Conservation (phyloP, 2,797 vertebrate species). For the Thunnus albacares region DNA sequence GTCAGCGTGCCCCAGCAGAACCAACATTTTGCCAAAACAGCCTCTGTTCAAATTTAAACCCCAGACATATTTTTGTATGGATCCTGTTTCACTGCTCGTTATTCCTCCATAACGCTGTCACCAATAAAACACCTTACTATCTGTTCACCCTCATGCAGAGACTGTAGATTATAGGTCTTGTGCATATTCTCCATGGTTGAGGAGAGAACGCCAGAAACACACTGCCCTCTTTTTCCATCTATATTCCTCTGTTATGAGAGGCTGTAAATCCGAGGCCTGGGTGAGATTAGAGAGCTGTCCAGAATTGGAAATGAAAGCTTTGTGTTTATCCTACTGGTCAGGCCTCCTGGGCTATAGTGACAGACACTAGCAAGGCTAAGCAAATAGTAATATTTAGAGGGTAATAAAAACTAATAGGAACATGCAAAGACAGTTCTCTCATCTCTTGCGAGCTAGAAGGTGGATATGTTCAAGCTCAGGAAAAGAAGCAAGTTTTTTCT, state of each 20-base stretch:
- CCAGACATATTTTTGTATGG: slow-evolving; percentile 28
- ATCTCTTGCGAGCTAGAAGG: slow-evolving; percentile 6
- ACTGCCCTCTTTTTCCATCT: slow-evolving; percentile 43
- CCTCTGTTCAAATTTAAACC: slow-evolving; percentile 31
- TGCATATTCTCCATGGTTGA: slow-evolving; percentile 56
- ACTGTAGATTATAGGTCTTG: slow-evolving; percentile 53
- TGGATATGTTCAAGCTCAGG: not conserved
- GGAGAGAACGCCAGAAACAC: slow-evolving; percentile 24
- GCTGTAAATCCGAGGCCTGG: slow-evolving; percentile 63
- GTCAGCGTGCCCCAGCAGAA: not conserved
- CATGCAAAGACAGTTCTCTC: slow-evolving; percentile 31
- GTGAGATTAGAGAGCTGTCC: slow-evolving; percentile 74
- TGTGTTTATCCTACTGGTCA: slow-evolving; percentile 62
- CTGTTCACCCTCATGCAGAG: slow-evolving; percentile 35
- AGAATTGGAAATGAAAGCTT: slow-evolving; percentile 68
- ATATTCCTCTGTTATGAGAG: slow-evolving; percentile 59
- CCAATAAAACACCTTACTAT: slow-evolving; percentile 46
- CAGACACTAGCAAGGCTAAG: slow-evolving; percentile 19
- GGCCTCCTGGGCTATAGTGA: slow-evolving; percentile 55
- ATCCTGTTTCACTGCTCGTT: slow-evolving; percentile 45
- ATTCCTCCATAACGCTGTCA: slow-evolving; percentile 32
- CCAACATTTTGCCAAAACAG: not conserved
- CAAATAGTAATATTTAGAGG: slow-evolving; percentile 63
- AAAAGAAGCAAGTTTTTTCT: not conserved
- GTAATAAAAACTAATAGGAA: slow-evolving; percentile 63